phyloP scores from a whole-genome alignment of 2,797 vertebrate species.

The Pteronotus mesoamericanus region DNA sequence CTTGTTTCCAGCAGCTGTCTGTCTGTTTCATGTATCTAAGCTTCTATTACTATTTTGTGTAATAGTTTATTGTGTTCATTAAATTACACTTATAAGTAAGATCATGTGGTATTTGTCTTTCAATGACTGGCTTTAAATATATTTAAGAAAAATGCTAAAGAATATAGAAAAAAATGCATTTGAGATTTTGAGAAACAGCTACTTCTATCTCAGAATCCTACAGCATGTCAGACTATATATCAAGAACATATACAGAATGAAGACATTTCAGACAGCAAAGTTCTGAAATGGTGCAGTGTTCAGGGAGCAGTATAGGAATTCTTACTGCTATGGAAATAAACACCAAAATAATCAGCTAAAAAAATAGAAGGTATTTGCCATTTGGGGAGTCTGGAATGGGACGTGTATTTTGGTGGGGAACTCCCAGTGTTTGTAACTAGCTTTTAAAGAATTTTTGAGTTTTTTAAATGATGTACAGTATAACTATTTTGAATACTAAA shows the following conservation, averaged over 20 bases:
- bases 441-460: background rate
- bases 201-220: background rate
- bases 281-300: background rate
- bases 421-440: background rate
- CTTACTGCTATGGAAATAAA: background rate
- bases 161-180: background rate
- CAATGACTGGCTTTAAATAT: background rate
- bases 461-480: background rate
- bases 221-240: background rate
- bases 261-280: background rate
- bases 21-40: background rate
- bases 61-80: background rate
- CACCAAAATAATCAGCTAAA: background rate
- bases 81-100: background rate
- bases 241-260: background rate
- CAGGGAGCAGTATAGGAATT: background rate
- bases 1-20: background rate
- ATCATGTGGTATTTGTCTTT: background rate
- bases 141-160: background rate
- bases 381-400: too few relatives aligned
- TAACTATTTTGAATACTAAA: background rate
- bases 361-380: background rate
- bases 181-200: background rate
- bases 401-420: accelerated
- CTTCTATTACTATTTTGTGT: background rate